Conservation (phyloP, 2,113 vertebrate genomes). For the Helogale parvula region DNA sequence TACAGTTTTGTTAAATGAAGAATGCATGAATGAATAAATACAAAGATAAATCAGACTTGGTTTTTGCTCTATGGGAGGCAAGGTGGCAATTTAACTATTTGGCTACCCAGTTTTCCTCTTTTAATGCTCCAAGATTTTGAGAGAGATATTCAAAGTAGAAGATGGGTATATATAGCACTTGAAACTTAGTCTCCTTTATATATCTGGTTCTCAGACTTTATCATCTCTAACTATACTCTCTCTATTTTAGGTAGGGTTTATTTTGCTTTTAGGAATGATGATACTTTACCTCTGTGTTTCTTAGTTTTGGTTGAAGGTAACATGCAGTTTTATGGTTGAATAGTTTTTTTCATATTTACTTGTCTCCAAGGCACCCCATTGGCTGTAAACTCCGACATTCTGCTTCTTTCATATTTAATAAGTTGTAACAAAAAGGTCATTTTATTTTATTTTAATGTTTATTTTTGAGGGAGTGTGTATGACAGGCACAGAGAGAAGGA, state of each 20-base stretch:
- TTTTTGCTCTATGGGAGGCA: neutral
- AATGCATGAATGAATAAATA: neutral
- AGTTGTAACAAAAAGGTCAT: neutral
- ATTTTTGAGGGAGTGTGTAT: too few species aligned
- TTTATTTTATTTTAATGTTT: too few species aligned
- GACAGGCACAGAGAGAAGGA: too few species aligned
- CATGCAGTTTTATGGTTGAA: neutral
- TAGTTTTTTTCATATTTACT: neutral
- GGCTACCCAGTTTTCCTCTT: neutral
- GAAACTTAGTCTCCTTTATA: neutral
- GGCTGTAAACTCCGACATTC: neutral
- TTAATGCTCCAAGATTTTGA: neutral
- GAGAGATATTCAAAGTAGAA: neutral
- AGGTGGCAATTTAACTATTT: neutral
- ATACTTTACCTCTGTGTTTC: neutral
- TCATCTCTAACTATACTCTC: neutral
- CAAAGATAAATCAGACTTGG: constrained; percentile 1
- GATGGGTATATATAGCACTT: neutral
- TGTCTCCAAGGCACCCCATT: neutral
- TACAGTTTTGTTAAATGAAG: neutral
- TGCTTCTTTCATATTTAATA: neutral
- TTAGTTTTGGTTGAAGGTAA: neutral
- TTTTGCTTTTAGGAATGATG: constrained; percentile 1
- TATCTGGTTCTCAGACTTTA: constrained; percentile 2
- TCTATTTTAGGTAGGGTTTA: constrained; percentile 32